Conservation (phyloP, 2,797 vertebrate species). For the Erethizon dorsatum region DNA sequence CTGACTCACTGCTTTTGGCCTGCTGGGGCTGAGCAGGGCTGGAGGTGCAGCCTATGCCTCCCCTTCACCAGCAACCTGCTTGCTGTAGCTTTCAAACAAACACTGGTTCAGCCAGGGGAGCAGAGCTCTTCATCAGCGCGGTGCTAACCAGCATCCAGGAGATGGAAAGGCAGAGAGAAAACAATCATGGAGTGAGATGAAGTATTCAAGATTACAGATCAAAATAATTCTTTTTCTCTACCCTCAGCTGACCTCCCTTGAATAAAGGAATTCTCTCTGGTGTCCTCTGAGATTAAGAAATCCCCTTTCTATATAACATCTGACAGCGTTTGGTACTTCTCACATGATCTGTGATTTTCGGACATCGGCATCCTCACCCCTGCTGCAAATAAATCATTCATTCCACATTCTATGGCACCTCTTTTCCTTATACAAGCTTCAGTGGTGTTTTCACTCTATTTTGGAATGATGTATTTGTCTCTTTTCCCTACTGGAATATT, state of each 20-base stretch:
- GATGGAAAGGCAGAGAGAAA: slow-evolving; percentile 72
- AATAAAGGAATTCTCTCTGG: slow-evolving; percentile 53
- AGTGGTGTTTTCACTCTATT: not conserved
- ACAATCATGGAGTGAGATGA: slow-evolving; percentile 68
- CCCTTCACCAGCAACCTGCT: not conserved
- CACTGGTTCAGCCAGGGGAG: slow-evolving; percentile 81
- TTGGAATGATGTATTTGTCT: slow-evolving; percentile 23
- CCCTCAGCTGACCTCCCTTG: slow-evolving; percentile 65
- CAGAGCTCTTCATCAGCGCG: slow-evolving; percentile 81
- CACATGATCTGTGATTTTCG: slow-evolving; percentile 17
- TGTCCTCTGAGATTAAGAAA: slow-evolving; percentile 18
- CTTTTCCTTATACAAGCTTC: slow-evolving; percentile 20
- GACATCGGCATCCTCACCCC: not conserved
- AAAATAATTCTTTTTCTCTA: slow-evolving; percentile 62
- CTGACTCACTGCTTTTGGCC: slow-evolving; percentile 81
- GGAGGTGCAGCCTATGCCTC: not conserved
- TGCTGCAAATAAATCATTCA: not conserved
- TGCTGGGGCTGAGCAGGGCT: not conserved
- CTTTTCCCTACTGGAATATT: not conserved
- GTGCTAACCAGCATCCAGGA: slow-evolving; percentile 18
- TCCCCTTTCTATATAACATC: not conserved
- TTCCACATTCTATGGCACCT: not conserved
- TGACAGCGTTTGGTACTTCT: not conserved
- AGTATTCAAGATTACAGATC: slow-evolving; percentile 76
- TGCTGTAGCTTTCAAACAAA: not conserved